Evolutionary conservation across 2,888 invertebrate genomes (phyloP), one percentile per base, ranked within the genome.

Genomic region (Pristionchus exspectatus): DNA sequence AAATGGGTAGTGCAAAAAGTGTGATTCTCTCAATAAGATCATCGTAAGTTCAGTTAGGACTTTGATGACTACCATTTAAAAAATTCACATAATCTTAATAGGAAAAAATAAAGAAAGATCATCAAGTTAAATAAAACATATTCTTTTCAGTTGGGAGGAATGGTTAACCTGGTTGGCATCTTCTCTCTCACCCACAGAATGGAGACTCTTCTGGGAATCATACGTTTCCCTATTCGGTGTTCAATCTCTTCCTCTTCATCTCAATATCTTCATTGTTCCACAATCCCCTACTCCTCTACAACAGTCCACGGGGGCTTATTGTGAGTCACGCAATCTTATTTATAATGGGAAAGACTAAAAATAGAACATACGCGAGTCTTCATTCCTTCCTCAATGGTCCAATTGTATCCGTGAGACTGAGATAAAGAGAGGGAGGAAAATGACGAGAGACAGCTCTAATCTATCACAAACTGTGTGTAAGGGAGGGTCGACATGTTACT

Each of bases 91-190:
- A 44, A 44, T 44, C 9, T 44, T 44, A 5, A 44, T 44, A 44
- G 9, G 44, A 5, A 44, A 50, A 50, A 50, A 50, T 3, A 12
- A 50, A 50, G 44, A 50, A 50, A 50, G 44, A 50, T 50, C 44
- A 12, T 50, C 44, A 9, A 7, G 10, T 7, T 50, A 50, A 50
- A 50, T 24, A 59, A 59, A 59, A 18, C 21, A 59, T 14, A 59
- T 14, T 4, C 9, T 21, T n/a, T 84, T 84, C 59, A 84, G 84
- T 84, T 84, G 84, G 84, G 84, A 84, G 24, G 84, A 84, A 38
- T 63, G 56, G 84, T n/a, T 63, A 27, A 30, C 59, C 0, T 84
- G 84, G 84, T 38, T 84, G 84, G 59, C 59, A 0, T 59, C 84
- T 3, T 59, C 84, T 16, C 59, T 84, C 33, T 63, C 84, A 7